phyloP scores from a whole-genome alignment of 1,140 invertebrate species.

The Leptopilina clavipes region DNA sequence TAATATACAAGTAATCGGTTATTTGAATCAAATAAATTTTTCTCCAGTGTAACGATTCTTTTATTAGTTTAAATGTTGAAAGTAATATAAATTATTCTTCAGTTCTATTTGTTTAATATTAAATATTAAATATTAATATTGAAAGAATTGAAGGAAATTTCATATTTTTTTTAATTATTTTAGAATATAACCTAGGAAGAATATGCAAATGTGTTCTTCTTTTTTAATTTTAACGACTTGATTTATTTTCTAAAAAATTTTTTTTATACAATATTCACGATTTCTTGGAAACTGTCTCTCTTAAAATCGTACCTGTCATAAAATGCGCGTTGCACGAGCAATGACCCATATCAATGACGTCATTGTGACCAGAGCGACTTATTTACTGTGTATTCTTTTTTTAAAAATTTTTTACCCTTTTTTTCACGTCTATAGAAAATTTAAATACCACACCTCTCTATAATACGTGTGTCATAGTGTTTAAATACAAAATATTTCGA shows the following conservation, averaged over 20 bases:
- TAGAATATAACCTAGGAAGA: too few relatives aligned
- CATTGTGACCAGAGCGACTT: constrained; percentile 9
- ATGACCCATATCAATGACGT: constrained; percentile 18
- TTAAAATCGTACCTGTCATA: constrained; percentile 14
- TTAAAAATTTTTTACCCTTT: background rate
- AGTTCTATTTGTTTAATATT: too few relatives aligned
- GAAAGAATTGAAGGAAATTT: too few relatives aligned
- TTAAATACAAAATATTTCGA: background rate
- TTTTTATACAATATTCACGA: background rate
- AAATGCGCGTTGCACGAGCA: constrained; percentile 12
- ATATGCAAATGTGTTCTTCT: background rate
- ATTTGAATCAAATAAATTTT: too few relatives aligned
- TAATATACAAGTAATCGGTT: too few relatives aligned
- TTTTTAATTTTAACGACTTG: background rate
- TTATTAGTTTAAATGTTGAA: too few relatives aligned
- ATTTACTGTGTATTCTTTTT: background rate
- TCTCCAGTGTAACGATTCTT: too few relatives aligned
- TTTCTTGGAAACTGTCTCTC: background rate
- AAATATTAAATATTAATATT: too few relatives aligned
- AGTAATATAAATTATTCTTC: too few relatives aligned
- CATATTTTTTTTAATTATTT: too few relatives aligned
- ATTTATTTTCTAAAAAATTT: background rate
- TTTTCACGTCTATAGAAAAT: background rate
- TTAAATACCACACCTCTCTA: constrained; percentile 2
- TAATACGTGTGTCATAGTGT: background rate